phyloP scores from a whole-genome alignment of 2,113 vertebrate genomes.

The Chiloscyllium plagiosum region DNA sequence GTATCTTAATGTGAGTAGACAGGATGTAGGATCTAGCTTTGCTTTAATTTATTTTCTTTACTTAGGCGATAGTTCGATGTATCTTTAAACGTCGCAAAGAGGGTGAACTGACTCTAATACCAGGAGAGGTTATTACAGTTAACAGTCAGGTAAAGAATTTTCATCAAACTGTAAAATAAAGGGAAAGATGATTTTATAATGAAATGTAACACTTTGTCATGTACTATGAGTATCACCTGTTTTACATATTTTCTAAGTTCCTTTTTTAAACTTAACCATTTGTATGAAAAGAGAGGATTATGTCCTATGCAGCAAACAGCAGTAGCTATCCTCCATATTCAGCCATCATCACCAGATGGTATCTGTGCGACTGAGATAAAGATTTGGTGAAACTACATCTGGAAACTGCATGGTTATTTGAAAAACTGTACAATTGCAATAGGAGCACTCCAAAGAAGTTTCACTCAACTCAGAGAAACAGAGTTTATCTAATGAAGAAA shows the following conservation, averaged over 20 bases:
- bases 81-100: not conserved
- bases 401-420: no score
- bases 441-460: no score
- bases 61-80: slow-evolving; percentile 14
- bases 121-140: slow-evolving; percentile 25
- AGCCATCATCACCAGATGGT: not conserved
- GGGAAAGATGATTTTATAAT: not conserved
- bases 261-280: not conserved
- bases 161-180: not conserved
- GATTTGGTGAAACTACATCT: no score
- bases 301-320: not conserved
- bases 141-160: slow-evolving; percentile 10
- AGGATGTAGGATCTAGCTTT: not conserved
- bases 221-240: not conserved
- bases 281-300: not conserved
- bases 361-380: not conserved
- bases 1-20: not conserved
- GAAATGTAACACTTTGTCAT: not conserved
- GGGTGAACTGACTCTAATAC: slow-evolving; percentile 27
- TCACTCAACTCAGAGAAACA: no score
- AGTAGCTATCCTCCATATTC: not conserved
- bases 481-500: no score
- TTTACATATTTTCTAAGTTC: not conserved
- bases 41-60: slow-evolving; percentile 4
- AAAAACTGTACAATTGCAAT: no score